Evolutionary conservation across 2,797 vertebrate genomes (phyloP).

Genomic region (Ara ararauna): DNA sequence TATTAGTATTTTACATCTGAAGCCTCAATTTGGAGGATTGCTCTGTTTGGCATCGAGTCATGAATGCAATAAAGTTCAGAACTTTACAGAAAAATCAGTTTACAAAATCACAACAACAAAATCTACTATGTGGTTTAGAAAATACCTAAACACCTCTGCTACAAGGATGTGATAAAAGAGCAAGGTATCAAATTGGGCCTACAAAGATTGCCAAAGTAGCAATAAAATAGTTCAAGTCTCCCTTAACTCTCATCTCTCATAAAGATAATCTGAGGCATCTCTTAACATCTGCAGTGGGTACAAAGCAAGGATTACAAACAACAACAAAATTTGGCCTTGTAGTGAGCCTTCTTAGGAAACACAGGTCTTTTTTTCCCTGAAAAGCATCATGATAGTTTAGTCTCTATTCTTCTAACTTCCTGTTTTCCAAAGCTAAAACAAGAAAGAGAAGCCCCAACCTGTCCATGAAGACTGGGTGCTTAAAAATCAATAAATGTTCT

Average conservation of each 20-base stretch:
- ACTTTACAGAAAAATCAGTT: slow-evolving; percentile 1
- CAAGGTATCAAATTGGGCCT: background rate
- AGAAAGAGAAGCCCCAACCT: background rate
- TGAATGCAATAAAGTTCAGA: background rate
- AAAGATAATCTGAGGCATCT: background rate
- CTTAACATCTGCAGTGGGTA: background rate
- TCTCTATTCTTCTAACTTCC: background rate
- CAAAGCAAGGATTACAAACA: background rate
- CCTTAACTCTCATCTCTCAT: background rate
- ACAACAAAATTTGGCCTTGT: background rate
- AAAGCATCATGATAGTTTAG: background rate
- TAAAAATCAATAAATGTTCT: background rate
- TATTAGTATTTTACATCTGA: background rate
- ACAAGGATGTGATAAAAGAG: background rate
- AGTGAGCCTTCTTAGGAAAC: background rate
- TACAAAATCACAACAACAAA: background rate
- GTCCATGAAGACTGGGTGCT: background rate
- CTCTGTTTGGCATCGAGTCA: background rate
- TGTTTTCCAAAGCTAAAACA: background rate
- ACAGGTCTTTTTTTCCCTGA: background rate
- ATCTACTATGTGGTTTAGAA: background rate
- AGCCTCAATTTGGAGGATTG: background rate
- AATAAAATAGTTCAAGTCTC: background rate
- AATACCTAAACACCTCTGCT: background rate
- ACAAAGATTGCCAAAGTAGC: background rate